Conservation (phyloP, 2,113 vertebrate species). For the Pongo pygmaeus region DNA sequence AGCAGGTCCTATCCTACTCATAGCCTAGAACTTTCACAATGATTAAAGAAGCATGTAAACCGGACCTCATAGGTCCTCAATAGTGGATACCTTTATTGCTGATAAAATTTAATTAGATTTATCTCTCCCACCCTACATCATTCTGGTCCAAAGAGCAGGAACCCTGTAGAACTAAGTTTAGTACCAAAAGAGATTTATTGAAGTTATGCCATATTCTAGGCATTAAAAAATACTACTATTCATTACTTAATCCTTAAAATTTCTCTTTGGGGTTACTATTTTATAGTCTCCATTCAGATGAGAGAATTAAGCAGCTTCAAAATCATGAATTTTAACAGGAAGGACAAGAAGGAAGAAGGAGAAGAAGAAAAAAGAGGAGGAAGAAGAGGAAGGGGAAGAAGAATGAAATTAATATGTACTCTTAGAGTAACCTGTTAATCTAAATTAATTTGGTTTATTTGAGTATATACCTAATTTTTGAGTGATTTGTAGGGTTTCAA, state of each 20-base stretch:
- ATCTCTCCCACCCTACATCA: neutral
- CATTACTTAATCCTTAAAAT: neutral
- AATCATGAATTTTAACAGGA: neutral
- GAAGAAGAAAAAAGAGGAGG: neutral
- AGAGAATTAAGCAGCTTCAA: neutral
- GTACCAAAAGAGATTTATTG: neutral
- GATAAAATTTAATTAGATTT: neutral
- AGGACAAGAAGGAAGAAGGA: neutral
- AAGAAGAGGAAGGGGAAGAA: neutral
- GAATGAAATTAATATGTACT: neutral
- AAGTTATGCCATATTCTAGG: neutral
- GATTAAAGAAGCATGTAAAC: neutral
- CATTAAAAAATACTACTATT: neutral
- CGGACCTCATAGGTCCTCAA: neutral
- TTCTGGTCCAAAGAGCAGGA: neutral
- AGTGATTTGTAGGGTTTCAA: neutral
- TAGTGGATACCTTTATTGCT: neutral
- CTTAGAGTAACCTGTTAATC: neutral
- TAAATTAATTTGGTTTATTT: slow-evolving; percentile 31
- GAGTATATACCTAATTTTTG: neutral
- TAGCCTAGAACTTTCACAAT: neutral
- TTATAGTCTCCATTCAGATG: neutral
- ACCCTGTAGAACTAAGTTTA: neutral
- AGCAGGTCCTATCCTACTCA: neutral
- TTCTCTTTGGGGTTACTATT: neutral